Conservation (phyloP, 2,888 invertebrate genomes). For the Netelia inedita region DNA sequence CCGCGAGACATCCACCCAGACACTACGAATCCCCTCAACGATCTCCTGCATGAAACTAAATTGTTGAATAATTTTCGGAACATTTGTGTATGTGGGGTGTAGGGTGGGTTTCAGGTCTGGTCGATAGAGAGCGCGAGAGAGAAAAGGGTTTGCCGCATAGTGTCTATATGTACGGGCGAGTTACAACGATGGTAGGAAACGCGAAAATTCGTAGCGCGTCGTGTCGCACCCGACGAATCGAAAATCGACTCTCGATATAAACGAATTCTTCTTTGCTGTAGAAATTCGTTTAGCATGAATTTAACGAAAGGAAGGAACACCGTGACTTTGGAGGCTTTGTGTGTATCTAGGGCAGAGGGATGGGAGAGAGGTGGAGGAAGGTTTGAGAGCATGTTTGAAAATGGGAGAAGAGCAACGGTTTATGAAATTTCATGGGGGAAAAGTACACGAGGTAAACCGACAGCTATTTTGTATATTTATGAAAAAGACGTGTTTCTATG, state of each 20-base stretch:
- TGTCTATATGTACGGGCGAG: background rate
- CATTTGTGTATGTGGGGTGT: conserved; percentile 36
- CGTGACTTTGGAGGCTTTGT: conserved; percentile 13
- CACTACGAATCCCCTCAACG: conserved; percentile 47
- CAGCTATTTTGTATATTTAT: conserved; percentile 65
- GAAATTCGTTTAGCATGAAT: conserved; percentile 68
- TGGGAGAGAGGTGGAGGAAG: background rate
- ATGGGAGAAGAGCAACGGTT: conserved; percentile 16
- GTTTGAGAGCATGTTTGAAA: background rate
- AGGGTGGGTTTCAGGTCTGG: conserved; percentile 5
- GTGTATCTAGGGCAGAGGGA: background rate
- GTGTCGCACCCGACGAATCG: conserved; percentile 25
- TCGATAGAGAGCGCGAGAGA: conserved; percentile 54
- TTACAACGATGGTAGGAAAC: conserved; percentile 26
- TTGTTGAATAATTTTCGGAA: conserved; percentile 68
- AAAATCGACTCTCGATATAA: conserved; percentile 56
- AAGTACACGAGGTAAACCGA: conserved; percentile 35
- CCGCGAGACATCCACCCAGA: conserved; percentile 49
- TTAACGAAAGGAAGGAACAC: conserved; percentile 27
- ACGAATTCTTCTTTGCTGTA: conserved; percentile 67
- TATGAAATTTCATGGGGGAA: conserved; percentile 51
- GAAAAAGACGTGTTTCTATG: background rate
- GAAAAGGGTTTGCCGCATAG: conserved; percentile 36
- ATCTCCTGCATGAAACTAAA: conserved; percentile 63
- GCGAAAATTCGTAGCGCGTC: conserved; percentile 25